Evolutionary conservation across 2,113 vertebrate genomes (phyloP).

Genomic region (Engystomops pustulosus): DNA sequence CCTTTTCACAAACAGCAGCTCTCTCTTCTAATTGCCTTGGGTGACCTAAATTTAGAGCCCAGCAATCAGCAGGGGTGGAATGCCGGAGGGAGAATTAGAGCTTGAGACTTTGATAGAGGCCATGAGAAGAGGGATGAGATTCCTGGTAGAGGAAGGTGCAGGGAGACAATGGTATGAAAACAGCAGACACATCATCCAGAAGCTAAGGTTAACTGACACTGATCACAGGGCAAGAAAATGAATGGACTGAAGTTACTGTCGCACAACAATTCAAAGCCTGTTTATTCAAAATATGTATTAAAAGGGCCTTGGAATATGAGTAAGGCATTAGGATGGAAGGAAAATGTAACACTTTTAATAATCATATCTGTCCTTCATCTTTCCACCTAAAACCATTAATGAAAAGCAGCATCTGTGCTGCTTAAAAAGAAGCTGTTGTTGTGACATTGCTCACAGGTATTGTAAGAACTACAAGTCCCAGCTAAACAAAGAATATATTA

Average conservation of each 20-base stretch:
- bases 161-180: slow-evolving; percentile 17
- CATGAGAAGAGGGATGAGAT: slow-evolving; percentile 59
- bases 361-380: slow-evolving; percentile 20
- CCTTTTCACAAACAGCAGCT: slow-evolving; percentile 72
- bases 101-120: slow-evolving; percentile 60
- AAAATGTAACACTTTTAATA: slow-evolving; percentile 49
- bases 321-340: neutral
- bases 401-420: neutral
- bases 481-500: neutral
- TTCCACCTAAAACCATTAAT: neutral
- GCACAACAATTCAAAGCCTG: neutral
- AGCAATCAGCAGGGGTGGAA: slow-evolving; percentile 62
- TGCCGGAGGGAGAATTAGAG: slow-evolving; percentile 62
- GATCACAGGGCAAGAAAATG: neutral
- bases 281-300: neutral
- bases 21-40: slow-evolving; percentile 73
- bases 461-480: neutral
- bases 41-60: slow-evolving; percentile 75
- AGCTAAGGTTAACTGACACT: slow-evolving; percentile 18
- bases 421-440: neutral
- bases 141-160: slow-evolving; percentile 30
- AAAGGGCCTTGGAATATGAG: slow-evolving; percentile 8
- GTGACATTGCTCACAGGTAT: no score
- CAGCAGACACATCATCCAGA: slow-evolving; percentile 1
- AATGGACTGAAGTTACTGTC: slow-evolving; percentile 2